phyloP scores from a whole-genome alignment of 2,888 invertebrate species.

The Corbicula japonica region DNA sequence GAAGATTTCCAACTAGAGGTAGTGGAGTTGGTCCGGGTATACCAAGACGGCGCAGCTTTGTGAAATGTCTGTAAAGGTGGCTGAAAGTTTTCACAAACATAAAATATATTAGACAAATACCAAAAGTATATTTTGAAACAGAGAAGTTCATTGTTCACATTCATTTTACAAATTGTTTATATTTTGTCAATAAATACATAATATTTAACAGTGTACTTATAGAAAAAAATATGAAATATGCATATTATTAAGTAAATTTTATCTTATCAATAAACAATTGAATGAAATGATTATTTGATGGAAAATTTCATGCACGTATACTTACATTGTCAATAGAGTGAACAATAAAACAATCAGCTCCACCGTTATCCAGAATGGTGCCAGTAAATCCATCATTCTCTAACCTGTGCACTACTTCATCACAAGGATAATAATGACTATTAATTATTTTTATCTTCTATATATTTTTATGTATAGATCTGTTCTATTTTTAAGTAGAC shows the following conservation, averaged over 20 bases:
- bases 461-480: no score
- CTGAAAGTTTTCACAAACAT: slow-evolving; percentile 17
- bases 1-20: slow-evolving; percentile 45
- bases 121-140: neutral
- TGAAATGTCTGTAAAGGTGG: slow-evolving; percentile 40
- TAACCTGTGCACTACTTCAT: no score
- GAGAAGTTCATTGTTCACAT: no score
- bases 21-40: slow-evolving; percentile 52
- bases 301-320: no score
- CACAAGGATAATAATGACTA: no score
- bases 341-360: slow-evolving; percentile 9
- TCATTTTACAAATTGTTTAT: no score
- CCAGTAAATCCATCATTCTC: slow-evolving; percentile 7
- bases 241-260: no score
- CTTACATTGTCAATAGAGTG: slow-evolving; percentile 14
- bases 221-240: no score
- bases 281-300: no score
- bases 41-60: slow-evolving; percentile 39
- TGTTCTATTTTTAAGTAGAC: no score
- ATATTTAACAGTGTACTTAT: neutral
- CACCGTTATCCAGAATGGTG: neutral
- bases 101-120: neutral
- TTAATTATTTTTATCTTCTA: no score
- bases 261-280: no score
- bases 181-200: neutral